Evolutionary conservation across 2,888 invertebrate species (phyloP), one percentile per base, ranked within the genome.

Genomic region (Ectemnius cavifrons): DNA sequence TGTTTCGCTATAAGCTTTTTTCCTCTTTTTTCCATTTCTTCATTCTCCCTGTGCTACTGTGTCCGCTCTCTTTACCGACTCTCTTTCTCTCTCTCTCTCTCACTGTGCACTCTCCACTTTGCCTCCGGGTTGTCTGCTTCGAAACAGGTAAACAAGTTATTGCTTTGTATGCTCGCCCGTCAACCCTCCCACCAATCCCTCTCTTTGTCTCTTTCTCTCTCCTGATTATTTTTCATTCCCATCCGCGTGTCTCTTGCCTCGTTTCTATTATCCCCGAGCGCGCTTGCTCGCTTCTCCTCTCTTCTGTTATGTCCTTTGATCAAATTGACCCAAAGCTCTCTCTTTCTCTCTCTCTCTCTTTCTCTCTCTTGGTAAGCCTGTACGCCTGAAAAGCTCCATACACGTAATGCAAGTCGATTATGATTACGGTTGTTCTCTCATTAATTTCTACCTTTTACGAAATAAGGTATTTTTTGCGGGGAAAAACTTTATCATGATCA

Each of bases 81-180:
- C 23, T 62, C 20, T 20, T 20, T 23, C 23, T 23, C 23, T 23
- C 60, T 18, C 37, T 20, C 27, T 46, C 14, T 60, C n/a, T 23
- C 8, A 0, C 14, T 60, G 2, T 20, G 20, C 14, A 20, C 60
- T 27, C 60, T 28, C n/a, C 27, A 27, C 27, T 28, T n/a, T 28
- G 27, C n/a, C 37, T 37, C 37, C 28, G 28, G 27, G 27, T 60
- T n/a, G 60, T 27, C 27, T 28, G 46, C 46, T 6, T 62, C 62
- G 37, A 73, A 73, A 63, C 73, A 73, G 59, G 77, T 78, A 78
- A 78, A 78, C 78, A 78, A 77, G 77, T 77, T 77, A 77, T 78
- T 52, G 52, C 52, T 52, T 78, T 78, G 70, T 64, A 59, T 46
- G 69, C 71, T 71, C 27, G 58, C 16, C 69, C 64, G 61, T 28